These are phyloP conservation scores for Dynastes maya DNA, from an alignment of 2,888 invertebrate genomes.

Conservation along the genomic window DNA sequence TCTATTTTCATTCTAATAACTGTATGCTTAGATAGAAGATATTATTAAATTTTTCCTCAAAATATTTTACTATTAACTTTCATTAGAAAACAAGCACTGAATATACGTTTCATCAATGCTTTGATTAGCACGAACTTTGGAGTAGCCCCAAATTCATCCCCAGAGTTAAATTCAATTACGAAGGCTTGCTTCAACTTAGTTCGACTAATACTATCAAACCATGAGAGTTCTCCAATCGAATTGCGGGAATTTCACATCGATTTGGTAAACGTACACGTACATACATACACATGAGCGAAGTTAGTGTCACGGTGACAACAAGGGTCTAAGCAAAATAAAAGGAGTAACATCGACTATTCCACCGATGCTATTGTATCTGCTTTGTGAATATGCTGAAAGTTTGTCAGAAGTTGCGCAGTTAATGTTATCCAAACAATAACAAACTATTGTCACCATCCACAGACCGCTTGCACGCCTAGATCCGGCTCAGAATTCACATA, in stretches of 20 bases:
- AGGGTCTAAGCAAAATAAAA: conserved; percentile 15
- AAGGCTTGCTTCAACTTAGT: no score
- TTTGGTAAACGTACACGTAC: not conserved
- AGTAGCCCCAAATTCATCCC: no score
- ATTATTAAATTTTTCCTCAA: no score
- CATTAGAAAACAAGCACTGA: no score
- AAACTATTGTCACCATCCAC: conserved; percentile 34
- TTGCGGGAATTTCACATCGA: not conserved
- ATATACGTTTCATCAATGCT: no score
- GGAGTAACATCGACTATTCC: conserved; percentile 1
- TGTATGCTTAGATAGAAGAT: no score
- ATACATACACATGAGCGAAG: not conserved
- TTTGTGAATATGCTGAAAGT: conserved; percentile 7
- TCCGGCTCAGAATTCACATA: conserved; percentile 3
- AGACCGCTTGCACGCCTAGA: conserved; percentile 11
- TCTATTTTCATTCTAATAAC: no score
- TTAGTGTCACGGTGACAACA: not conserved
- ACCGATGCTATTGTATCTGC: conserved; percentile 3
- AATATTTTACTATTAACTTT: no score
- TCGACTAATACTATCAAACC: no score
- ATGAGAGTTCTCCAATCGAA: not conserved
- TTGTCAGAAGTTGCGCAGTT: conserved; percentile 26
- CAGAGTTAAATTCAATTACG: no score
- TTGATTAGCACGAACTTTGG: no score
- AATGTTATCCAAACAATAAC: conserved; percentile 22